Evolutionary conservation across 2,113 vertebrate species (phyloP), one percentile per base, ranked within the genome.

Genomic region (Pagrus major): DNA sequence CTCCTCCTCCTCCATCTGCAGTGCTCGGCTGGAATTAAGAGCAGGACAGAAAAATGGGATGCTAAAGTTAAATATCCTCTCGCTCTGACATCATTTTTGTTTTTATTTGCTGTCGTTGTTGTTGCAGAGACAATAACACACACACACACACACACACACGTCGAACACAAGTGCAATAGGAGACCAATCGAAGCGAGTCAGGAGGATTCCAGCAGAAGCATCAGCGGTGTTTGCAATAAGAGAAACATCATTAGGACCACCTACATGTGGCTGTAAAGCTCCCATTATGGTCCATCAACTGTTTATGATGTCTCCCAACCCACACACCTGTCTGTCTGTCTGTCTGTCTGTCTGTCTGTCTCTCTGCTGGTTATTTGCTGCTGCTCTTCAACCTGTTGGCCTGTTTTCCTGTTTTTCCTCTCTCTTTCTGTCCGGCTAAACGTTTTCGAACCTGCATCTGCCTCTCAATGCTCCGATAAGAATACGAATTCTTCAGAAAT

Each of bases 1-100:
- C 23, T 21, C 71, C 27, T 46, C 73, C 71, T 68, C 27, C 60
- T 87, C 85, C 83, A 87, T 86, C 84, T 88, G 90, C 86, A 92
- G 85, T 84, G 76, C 76, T 81, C 58, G 54, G 52, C 80, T 67
- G 76, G 78, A 89, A 87, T 83, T 77, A 81, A 85, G 77, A 88
- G 80, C 52, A 76, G 80, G 83, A 33, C 47, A 79, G 42, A n/a
- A 81, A 71, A 85, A 78, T 76, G 70, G 70, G 55, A 76, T 56
- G 49, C 47, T 14, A 77, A n/a, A 83, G 61, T 78, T 82, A 88
- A 83, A 81, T 58, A 70, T 78, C 58, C 27, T 41, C n/a, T 59
- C 25, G 77, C 31, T 69, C 66, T 77, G 70, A 71, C 78, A 78
- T 81, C 42, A 29, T 44, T 61, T 66, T 37, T 54, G 52, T 63